These are phyloP conservation scores for Cotesia typhae DNA, from an alignment of 1,140 invertebrate species.

Conservation along the genomic window DNA sequence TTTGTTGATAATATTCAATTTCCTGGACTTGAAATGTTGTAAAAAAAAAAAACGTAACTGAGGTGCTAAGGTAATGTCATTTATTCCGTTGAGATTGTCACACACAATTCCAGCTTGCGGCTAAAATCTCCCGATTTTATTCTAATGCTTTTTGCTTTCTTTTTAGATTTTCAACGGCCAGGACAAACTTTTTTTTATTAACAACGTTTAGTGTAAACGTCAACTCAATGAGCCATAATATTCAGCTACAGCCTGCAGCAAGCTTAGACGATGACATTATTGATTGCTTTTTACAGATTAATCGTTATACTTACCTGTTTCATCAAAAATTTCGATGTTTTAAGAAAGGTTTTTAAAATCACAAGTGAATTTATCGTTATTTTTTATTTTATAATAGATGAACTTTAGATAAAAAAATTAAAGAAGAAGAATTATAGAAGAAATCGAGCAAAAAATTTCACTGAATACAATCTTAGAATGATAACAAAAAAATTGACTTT, in stretches of 20 bases:
- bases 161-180: slow-evolving; percentile 35
- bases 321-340: too few species aligned
- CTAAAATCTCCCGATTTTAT: slow-evolving; percentile 11
- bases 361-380: too few species aligned
- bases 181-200: slow-evolving; percentile 48
- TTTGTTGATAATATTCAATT: slow-evolving; percentile 56
- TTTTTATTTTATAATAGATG: too few species aligned
- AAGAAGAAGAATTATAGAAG: too few species aligned
- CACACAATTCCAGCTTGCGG: slow-evolving; percentile 28
- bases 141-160: slow-evolving; percentile 12
- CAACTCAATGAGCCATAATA: slow-evolving; percentile 55
- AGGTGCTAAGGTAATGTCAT: slow-evolving; percentile 27
- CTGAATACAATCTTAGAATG: too few species aligned
- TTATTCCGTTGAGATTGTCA: slow-evolving; percentile 34
- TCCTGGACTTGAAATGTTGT: slow-evolving; percentile 45
- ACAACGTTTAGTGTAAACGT: slow-evolving; percentile 51
- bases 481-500: too few species aligned
- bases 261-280: too few species aligned
- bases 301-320: too few species aligned
- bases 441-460: too few species aligned
- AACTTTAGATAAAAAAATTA: too few species aligned
- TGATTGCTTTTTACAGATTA: too few species aligned
- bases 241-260: slow-evolving; percentile 36
- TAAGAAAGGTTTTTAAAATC: too few species aligned
- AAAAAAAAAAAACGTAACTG: slow-evolving; percentile 12